phyloP scores from a whole-genome alignment of 2,113 vertebrate species.

The Microtus richardsoni region DNA sequence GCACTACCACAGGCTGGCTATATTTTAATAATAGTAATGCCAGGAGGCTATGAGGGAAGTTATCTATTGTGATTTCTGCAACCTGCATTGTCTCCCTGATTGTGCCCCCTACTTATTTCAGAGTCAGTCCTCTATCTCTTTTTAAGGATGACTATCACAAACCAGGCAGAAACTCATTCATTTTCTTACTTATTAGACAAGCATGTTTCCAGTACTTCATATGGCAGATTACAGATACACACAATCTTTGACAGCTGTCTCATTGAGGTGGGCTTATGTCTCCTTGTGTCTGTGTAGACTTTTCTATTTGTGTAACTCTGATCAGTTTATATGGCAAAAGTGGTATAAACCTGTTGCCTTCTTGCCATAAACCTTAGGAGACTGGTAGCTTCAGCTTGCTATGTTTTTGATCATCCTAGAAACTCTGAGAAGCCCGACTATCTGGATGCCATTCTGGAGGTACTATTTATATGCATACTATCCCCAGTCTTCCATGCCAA shows the following conservation, averaged over 20 bases:
- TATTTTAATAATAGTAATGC: background rate
- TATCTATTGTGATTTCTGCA: background rate
- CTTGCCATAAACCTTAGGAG: background rate
- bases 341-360: background rate
- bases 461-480: background rate
- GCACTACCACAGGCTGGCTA: background rate
- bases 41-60: background rate
- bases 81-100: background rate
- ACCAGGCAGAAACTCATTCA: background rate
- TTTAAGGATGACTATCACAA: background rate
- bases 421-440: background rate
- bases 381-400: background rate
- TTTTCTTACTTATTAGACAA: background rate
- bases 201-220: background rate
- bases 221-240: background rate
- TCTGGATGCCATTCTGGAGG: background rate
- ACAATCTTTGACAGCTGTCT: background rate
- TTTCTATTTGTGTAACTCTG: background rate
- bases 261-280: background rate
- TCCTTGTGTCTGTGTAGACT: background rate
- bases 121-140: background rate
- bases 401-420: background rate
- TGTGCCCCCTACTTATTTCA: background rate
- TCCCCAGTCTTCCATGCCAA: background rate
- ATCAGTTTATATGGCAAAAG: background rate